These are phyloP conservation scores for Elegia similella DNA, from an alignment of 2,888 invertebrate species.

Conservation along the genomic window DNA sequence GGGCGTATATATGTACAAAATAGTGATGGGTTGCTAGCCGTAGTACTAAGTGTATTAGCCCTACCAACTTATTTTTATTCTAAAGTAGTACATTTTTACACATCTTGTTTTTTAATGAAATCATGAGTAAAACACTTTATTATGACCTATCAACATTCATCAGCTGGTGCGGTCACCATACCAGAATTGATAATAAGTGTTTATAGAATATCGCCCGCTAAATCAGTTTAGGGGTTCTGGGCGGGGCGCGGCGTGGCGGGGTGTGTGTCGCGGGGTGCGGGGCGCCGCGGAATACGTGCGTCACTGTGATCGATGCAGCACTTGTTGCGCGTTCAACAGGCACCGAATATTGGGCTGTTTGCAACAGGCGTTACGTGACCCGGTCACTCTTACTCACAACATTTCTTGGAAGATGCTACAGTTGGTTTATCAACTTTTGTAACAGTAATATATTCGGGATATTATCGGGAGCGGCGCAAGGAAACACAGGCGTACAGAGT, in stretches of 20 bases:
- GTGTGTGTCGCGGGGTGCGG: slow-evolving; percentile 16
- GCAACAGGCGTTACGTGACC: slow-evolving; percentile 32
- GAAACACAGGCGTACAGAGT: too few relatives aligned
- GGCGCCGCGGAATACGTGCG: slow-evolving; percentile 47
- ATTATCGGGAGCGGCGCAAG: too few relatives aligned
- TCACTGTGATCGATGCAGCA: slow-evolving; percentile 76
- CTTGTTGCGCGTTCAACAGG: slow-evolving; percentile 78
- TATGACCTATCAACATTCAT: background rate
- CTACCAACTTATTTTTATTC: too few relatives aligned
- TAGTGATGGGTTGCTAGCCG: too few relatives aligned
- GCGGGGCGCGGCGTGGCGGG: slow-evolving; percentile 29
- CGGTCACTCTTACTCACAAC: slow-evolving; percentile 23
- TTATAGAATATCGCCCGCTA: slow-evolving; percentile 45
- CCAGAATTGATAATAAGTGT: slow-evolving; percentile 27
- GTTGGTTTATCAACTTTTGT: too few relatives aligned
- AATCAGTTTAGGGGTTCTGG: slow-evolving; percentile 50
- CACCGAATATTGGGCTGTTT: slow-evolving; percentile 47
- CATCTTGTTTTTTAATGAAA: too few relatives aligned
- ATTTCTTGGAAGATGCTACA: background rate
- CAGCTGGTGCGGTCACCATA: too few relatives aligned
- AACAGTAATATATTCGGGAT: too few relatives aligned
- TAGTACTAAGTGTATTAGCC: too few relatives aligned
- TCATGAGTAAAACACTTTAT: too few relatives aligned
- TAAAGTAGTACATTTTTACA: too few relatives aligned
- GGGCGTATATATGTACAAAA: too few relatives aligned